Evolutionary conservation across 2,888 invertebrate species (phyloP).

Genomic region (Lasioglossum pauxillum): DNA sequence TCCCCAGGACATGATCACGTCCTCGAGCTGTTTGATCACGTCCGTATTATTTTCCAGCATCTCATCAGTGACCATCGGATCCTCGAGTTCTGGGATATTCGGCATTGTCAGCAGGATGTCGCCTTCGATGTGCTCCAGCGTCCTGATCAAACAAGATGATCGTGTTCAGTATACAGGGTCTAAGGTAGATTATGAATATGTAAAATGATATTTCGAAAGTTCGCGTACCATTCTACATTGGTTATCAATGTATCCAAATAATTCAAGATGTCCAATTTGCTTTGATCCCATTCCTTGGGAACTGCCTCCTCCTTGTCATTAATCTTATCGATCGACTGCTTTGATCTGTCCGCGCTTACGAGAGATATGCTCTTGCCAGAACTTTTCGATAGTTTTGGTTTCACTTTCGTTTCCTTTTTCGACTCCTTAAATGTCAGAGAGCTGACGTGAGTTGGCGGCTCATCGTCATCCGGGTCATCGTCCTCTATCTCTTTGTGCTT

Average conservation of each 20-base stretch:
- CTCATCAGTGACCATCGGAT: conserved; percentile 81
- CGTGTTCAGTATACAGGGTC: no score
- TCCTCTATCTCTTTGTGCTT: neutral
- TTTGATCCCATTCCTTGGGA: conserved; percentile 11
- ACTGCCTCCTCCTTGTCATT: neutral
- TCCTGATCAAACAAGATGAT: conserved; percentile 84
- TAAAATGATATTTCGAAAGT: neutral
- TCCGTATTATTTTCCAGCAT: conserved; percentile 85
- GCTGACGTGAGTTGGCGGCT: rapidly evolving
- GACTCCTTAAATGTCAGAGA: neutral
- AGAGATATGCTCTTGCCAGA: neutral
- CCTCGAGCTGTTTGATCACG: conserved; percentile 87
- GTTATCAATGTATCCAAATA: conserved; percentile 77
- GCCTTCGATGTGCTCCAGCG: conserved; percentile 91
- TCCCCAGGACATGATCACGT: conserved; percentile 88
- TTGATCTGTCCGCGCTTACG: neutral
- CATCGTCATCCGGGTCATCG: rapidly evolving
- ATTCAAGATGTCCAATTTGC: conserved; percentile 74
- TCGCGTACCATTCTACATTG: conserved; percentile 77
- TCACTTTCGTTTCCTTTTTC: neutral
- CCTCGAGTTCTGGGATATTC: conserved; percentile 86
- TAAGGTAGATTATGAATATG: neutral
- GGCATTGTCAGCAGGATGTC: conserved; percentile 89
- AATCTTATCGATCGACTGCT: neutral
- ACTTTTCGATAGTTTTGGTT: neutral